Conservation (phyloP, 2,113 vertebrate genomes). For the Sylvilagus bachmani region DNA sequence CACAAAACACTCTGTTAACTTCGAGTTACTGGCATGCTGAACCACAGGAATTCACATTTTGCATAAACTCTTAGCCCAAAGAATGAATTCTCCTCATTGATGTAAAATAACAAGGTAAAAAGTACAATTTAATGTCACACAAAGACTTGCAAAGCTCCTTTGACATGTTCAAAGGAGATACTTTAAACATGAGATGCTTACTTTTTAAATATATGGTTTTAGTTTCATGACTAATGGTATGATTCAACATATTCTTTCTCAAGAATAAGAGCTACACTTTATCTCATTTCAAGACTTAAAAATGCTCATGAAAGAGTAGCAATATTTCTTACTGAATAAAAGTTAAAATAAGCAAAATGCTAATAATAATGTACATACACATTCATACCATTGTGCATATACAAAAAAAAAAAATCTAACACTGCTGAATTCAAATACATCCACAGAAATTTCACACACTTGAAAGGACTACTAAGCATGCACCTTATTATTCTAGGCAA, state of each 20-base stretch:
- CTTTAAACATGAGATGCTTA: conserved; percentile 49
- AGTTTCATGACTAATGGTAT: conserved; percentile 59
- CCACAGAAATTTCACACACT: conserved; percentile 32
- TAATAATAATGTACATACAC: conserved; percentile 32
- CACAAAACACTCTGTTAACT: not conserved
- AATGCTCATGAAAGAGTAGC: conserved; percentile 55
- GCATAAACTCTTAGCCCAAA: not conserved
- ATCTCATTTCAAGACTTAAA: conserved; percentile 27
- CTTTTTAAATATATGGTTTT: conserved; percentile 69
- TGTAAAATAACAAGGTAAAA: conserved; percentile 71
- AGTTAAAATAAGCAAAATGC: conserved; percentile 56
- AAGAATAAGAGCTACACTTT: conserved; percentile 57
- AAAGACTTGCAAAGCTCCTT: conserved; percentile 61
- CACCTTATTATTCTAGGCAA: conserved; percentile 50
- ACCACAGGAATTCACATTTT: conserved; percentile 45
- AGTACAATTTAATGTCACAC: conserved; percentile 55
- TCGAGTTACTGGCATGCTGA: conserved; percentile 34
- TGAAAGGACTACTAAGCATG: conserved; percentile 38
- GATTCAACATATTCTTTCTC: conserved; percentile 64
- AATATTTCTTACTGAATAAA: conserved; percentile 26
- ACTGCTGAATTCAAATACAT: conserved; percentile 27
- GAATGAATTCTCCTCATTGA: conserved; percentile 41
- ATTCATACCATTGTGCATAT: not conserved
- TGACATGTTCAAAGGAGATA: conserved; percentile 57
- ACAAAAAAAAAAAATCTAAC: not conserved